phyloP scores from a whole-genome alignment of 2,888 invertebrate genomes.

The Drosophila mulleri region DNA sequence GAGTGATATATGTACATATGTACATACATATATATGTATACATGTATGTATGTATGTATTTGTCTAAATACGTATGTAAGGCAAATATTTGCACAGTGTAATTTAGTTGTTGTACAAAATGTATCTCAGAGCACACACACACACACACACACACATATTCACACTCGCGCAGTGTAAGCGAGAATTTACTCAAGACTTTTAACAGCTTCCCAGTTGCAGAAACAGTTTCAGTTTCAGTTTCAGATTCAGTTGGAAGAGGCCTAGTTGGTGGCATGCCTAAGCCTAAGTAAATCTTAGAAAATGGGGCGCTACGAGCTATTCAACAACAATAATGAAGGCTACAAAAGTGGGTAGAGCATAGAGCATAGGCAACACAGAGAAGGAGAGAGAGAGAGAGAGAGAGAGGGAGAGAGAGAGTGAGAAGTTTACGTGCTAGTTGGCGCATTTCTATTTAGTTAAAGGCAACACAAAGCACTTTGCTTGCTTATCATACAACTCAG shows the following conservation, averaged over 20 bases:
- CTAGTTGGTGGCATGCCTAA: conserved; percentile 35
- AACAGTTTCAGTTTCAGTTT: conserved; percentile 46
- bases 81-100: conserved; percentile 75
- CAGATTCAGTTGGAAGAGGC: conserved; percentile 35
- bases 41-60: conserved; percentile 16
- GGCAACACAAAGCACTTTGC: conserved; percentile 66
- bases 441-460: conserved; percentile 69
- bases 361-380: not conserved
- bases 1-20: not conserved
- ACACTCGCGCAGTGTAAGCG: not conserved
- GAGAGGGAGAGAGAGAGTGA: no score
- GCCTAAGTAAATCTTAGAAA: conserved; percentile 45
- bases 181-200: conserved; percentile 70
- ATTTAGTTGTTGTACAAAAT: conserved; percentile 73
- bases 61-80: conserved; percentile 37
- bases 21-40: not conserved
- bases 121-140: conserved; percentile 42
- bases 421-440: conserved; percentile 41
- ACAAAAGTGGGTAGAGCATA: conserved; percentile 21
- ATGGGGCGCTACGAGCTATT: conserved; percentile 21
- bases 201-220: conserved; percentile 46
- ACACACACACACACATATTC: not conserved
- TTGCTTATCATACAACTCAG: conserved; percentile 41
- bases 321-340: conserved; percentile 45
- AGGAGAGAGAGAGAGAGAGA: no score